phyloP scores from a whole-genome alignment of 2,113 vertebrate genomes.

The Crotalus tigris region DNA sequence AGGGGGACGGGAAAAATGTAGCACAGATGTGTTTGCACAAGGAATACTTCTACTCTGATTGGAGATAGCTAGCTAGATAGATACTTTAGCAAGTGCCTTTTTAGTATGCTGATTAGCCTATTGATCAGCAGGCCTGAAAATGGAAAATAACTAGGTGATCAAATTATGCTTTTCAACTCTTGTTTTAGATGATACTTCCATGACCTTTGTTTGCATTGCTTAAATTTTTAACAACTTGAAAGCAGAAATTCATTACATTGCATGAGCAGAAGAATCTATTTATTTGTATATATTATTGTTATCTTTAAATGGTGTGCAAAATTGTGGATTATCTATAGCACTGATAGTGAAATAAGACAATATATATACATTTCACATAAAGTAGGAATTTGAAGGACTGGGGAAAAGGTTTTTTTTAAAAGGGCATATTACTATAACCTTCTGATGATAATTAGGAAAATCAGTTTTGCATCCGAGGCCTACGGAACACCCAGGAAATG shows the following conservation, averaged over 20 bases:
- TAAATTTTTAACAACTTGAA: background rate
- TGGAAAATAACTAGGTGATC: background rate
- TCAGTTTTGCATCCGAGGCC: background rate
- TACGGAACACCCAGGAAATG: background rate
- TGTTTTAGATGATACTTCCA: background rate
- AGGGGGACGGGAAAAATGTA: background rate
- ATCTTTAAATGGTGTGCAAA: background rate
- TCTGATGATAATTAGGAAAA: background rate
- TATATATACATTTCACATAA: background rate
- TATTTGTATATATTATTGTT: background rate
- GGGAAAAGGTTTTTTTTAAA: background rate
- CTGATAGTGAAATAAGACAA: background rate
- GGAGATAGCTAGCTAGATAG: background rate
- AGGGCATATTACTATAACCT: background rate
- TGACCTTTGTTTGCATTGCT: background rate
- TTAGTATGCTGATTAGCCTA: background rate
- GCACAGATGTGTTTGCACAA: background rate
- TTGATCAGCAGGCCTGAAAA: background rate
- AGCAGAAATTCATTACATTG: background rate
- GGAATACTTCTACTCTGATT: background rate
- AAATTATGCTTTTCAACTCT: background rate
- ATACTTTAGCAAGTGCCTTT: slow-evolving; percentile 1
- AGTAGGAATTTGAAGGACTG: background rate
- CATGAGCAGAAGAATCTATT: background rate
- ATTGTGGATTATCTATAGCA: background rate